A percentile compares a stretch with the other conserved stretches of the same genome.
These are phyloP conservation scores for Fistularia commersonii DNA, from an alignment of 2,797 vertebrate species.

Conservation along the genomic window DNA sequence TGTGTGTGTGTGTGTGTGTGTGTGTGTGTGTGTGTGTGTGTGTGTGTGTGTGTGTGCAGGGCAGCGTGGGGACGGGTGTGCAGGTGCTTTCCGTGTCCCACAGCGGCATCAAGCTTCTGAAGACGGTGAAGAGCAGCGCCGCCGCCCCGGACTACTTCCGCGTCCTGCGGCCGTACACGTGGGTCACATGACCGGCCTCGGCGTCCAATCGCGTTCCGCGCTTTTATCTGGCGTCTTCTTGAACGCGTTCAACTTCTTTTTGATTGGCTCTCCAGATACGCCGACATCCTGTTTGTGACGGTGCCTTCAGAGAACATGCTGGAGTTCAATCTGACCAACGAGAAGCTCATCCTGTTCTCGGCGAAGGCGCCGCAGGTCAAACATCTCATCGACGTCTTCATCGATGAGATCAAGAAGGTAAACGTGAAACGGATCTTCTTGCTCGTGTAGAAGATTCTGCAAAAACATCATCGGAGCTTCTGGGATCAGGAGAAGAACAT, in stretches of 20 bases:
- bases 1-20: not conserved
- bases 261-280: slow-evolving; percentile 73
- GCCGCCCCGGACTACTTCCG: slow-evolving; percentile 83
- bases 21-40: slow-evolving; percentile 15
- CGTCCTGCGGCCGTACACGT: slow-evolving; percentile 89
- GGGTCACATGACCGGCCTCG: too few species aligned
- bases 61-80: slow-evolving; percentile 92
- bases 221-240: too few species aligned
- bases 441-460: too few species aligned
- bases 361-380: slow-evolving; percentile 92
- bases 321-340: slow-evolving; percentile 90
- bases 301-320: slow-evolving; percentile 93
- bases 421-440: too few species aligned
- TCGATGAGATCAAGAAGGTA: slow-evolving; percentile 93
- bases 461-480: too few species aligned
- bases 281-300: slow-evolving; percentile 92
- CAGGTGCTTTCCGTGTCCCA: slow-evolving; percentile 93
- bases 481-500: too few species aligned
- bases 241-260: too few species aligned
- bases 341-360: slow-evolving; percentile 97
- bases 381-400: slow-evolving; percentile 88
- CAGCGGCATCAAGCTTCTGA: slow-evolving; percentile 86
- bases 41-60: slow-evolving; percentile 72
- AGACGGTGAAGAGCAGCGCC: slow-evolving; percentile 81
- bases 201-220: too few species aligned